phyloP scores from a whole-genome alignment of 2,113 vertebrate species.

The Podarcis raffonei region DNA sequence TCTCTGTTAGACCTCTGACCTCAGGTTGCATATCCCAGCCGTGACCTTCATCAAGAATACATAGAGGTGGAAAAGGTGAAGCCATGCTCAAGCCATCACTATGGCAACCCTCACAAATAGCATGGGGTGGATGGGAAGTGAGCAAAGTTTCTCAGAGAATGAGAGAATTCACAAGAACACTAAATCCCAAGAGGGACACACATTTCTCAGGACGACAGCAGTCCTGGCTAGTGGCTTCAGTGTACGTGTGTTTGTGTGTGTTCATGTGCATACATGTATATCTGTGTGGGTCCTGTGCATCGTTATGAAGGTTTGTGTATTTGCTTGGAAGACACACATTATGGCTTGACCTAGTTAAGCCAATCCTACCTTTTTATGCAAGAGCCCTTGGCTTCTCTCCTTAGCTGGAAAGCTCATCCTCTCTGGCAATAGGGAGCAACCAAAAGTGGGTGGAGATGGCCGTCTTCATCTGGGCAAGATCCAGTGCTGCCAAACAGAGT shows the following conservation, averaged over 20 bases:
- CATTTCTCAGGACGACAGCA: not conserved
- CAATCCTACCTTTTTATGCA: not conserved
- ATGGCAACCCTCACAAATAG: conserved; percentile 17
- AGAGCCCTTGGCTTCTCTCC: too few relatives aligned
- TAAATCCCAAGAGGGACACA: not conserved
- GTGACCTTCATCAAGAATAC: conserved; percentile 44
- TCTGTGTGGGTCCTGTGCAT: not conserved
- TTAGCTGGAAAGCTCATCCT: not conserved
- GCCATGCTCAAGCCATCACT: conserved; percentile 8
- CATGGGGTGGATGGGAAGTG: not conserved
- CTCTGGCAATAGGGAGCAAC: not conserved
- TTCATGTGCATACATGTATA: not conserved
- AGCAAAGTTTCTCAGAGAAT: conserved; percentile 2
- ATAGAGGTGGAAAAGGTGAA: conserved; percentile 39
- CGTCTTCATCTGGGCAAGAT: not conserved
- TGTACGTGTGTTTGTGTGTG: not conserved
- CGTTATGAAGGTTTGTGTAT: too few relatives aligned
- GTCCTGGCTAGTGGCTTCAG: too few relatives aligned
- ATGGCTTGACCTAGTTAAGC: not conserved
- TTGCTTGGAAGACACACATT: not conserved
- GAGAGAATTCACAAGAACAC: not conserved
- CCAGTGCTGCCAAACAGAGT: not conserved
- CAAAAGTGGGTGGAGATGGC: not conserved
- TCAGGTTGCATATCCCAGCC: conserved; percentile 38
- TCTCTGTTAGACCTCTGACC: conserved; percentile 33